Conservation (phyloP, 2,797 vertebrate genomes). For the Gila robusta region DNA sequence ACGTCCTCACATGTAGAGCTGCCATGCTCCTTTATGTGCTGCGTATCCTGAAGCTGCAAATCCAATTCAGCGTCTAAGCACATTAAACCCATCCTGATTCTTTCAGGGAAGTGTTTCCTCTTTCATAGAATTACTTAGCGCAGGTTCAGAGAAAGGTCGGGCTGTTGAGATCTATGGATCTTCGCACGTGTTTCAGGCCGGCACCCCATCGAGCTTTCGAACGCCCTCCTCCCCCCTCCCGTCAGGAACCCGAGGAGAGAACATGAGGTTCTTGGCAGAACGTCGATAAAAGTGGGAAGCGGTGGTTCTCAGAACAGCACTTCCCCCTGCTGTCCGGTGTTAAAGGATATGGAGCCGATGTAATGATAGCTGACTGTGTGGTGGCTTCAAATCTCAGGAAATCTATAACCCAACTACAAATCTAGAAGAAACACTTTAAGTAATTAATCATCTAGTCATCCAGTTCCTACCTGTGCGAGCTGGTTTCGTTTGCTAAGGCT, state of each 20-base stretch:
- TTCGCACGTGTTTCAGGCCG: conserved; percentile 20
- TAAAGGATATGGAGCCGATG: conserved; percentile 34
- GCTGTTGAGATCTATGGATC: conserved; percentile 54
- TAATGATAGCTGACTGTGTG: conserved; percentile 50
- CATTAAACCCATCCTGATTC: conserved; percentile 54
- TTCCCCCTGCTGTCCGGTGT: background rate
- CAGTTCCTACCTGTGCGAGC: background rate
- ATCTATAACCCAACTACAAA: conserved; percentile 34
- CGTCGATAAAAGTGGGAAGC: conserved; percentile 45
- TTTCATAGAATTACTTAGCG: conserved; percentile 54
- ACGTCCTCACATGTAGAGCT: conserved; percentile 34
- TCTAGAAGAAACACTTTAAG: conserved; percentile 3
- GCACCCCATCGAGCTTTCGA: conserved; percentile 25
- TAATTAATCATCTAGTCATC: background rate
- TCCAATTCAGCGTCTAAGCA: conserved; percentile 48
- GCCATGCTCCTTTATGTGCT: conserved; percentile 9
- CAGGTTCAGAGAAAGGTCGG: conserved; percentile 55
- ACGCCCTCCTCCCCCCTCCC: background rate
- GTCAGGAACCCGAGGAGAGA: conserved; percentile 34
- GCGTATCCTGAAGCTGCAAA: conserved; percentile 40
- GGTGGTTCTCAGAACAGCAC: conserved; percentile 51
- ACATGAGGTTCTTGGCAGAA: conserved; percentile 51
- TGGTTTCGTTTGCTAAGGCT: background rate
- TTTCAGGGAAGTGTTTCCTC: conserved; percentile 52
- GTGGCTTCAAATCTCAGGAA: conserved; percentile 18